These are phyloP conservation scores for Monodelphis domestica DNA, from an alignment of 2,797 vertebrate species.

Conservation along the genomic window DNA sequence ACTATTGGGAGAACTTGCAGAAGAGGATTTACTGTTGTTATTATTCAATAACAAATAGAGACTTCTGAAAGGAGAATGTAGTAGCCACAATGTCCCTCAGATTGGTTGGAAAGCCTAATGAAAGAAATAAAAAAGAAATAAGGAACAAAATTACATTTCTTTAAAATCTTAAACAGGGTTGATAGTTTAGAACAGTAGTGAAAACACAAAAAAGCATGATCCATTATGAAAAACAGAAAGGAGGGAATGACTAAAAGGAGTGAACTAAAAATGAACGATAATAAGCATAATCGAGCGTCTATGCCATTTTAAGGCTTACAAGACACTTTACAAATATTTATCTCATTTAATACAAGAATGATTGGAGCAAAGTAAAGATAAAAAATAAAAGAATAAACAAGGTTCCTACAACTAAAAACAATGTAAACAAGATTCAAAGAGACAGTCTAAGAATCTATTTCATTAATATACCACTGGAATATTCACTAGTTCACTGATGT, in stretches of 20 bases:
- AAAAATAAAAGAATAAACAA: background rate
- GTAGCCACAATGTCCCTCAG: background rate
- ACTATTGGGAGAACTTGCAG: background rate
- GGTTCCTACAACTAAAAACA: background rate
- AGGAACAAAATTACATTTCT: background rate
- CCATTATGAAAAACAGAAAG: background rate
- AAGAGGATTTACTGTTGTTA: background rate
- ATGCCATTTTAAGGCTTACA: background rate
- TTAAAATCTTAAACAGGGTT: background rate
- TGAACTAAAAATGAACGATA: background rate
- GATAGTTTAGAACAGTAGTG: background rate
- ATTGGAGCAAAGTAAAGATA: background rate
- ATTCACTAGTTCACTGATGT: too few species aligned
- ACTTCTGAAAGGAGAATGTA: background rate
- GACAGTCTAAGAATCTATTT: background rate
- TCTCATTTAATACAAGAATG: background rate
- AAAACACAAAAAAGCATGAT: background rate
- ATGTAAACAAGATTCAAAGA: background rate
- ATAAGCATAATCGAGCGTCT: background rate
- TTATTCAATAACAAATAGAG: background rate
- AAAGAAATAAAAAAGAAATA: background rate
- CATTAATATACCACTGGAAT: too few species aligned
- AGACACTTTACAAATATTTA: background rate
- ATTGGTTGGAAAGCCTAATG: background rate
- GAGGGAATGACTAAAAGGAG: background rate